These are phyloP conservation scores for Cheilosia vulpina DNA, from an alignment of 2,888 invertebrate species.

Conservation along the genomic window DNA sequence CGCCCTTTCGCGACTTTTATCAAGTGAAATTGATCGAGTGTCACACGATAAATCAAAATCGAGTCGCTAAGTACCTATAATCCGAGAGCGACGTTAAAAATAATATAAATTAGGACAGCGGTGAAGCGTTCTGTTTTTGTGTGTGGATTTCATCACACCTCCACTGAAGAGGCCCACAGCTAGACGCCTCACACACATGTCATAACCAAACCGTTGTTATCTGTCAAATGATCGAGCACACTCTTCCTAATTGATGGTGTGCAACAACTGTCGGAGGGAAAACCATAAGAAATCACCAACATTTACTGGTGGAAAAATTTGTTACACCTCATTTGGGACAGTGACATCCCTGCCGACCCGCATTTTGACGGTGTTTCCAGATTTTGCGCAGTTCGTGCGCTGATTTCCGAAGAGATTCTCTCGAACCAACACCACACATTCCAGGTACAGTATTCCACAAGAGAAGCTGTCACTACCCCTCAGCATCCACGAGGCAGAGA, in stretches of 20 bases:
- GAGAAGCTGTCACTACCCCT: conserved; percentile 58
- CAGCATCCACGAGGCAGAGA: conserved; percentile 21
- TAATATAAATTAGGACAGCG: conserved; percentile 58
- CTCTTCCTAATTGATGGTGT: conserved; percentile 58
- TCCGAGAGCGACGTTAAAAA: conserved; percentile 51
- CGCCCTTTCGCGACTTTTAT: conserved; percentile 38
- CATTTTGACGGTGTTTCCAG: conserved; percentile 42
- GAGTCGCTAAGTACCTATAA: conserved; percentile 51
- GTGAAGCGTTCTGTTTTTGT: not conserved
- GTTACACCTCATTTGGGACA: conserved; percentile 68
- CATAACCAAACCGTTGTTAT: conserved; percentile 58
- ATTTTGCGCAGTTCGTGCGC: conserved; percentile 49
- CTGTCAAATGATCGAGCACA: conserved; percentile 72
- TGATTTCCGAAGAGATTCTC: conserved; percentile 22
- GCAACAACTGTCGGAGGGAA: conserved; percentile 22
- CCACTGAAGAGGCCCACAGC: conserved; percentile 15
- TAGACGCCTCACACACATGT: conserved; percentile 32
- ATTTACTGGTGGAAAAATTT: conserved; percentile 45
- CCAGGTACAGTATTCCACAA: conserved; percentile 45
- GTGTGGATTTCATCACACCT: conserved; percentile 56
- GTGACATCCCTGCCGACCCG: conserved; percentile 62
- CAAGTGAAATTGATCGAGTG: conserved; percentile 69
- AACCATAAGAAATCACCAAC: conserved; percentile 3
- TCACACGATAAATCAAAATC: conserved; percentile 68
- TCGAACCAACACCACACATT: conserved; percentile 52